These are phyloP conservation scores for Meiosimyza platycephala DNA, from an alignment of 2,888 invertebrate genomes.

Conservation along the genomic window DNA sequence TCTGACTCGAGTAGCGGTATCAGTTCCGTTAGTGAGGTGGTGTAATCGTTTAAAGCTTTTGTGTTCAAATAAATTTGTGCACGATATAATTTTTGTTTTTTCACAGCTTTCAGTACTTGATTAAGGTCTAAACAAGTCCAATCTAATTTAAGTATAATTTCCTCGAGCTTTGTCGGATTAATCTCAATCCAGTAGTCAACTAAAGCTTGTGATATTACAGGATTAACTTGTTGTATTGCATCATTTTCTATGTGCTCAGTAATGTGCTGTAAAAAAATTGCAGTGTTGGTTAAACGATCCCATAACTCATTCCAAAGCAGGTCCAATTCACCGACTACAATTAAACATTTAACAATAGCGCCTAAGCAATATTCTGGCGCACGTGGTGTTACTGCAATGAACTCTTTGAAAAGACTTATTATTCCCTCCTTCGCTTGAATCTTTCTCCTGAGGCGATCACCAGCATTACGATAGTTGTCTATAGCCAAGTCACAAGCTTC, in stretches of 20 bases:
- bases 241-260: slow-evolving; percentile 78
- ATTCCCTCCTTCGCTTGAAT: slow-evolving; percentile 67
- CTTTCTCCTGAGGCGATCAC: slow-evolving; percentile 64
- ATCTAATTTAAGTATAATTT: slow-evolving; percentile 78
- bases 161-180: slow-evolving; percentile 74
- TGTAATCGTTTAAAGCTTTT: slow-evolving; percentile 80
- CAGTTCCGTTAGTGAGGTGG: slow-evolving; percentile 78
- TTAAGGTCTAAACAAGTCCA: slow-evolving; percentile 82
- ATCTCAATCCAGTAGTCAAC: slow-evolving; percentile 75
- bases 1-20: slow-evolving; percentile 69
- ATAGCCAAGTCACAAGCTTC: slow-evolving; percentile 71
- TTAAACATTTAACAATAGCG: slow-evolving; percentile 63
- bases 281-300: slow-evolving; percentile 70
- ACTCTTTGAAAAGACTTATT: slow-evolving; percentile 67
- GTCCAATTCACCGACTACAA: slow-evolving; percentile 67
- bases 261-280: slow-evolving; percentile 76
- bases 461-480: slow-evolving; percentile 66
- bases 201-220: slow-evolving; percentile 78
- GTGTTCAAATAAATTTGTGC: slow-evolving; percentile 79
- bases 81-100: slow-evolving; percentile 62
- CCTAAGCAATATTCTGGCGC: slow-evolving; percentile 66
- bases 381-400: slow-evolving; percentile 64
- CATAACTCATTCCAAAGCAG: slow-evolving; percentile 75
- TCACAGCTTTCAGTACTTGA: slow-evolving; percentile 70
- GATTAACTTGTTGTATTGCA: slow-evolving; percentile 73